phyloP scores from a whole-genome alignment of 2,113 vertebrate species.

The Sinocyclocheilus anshuiensis region DNA sequence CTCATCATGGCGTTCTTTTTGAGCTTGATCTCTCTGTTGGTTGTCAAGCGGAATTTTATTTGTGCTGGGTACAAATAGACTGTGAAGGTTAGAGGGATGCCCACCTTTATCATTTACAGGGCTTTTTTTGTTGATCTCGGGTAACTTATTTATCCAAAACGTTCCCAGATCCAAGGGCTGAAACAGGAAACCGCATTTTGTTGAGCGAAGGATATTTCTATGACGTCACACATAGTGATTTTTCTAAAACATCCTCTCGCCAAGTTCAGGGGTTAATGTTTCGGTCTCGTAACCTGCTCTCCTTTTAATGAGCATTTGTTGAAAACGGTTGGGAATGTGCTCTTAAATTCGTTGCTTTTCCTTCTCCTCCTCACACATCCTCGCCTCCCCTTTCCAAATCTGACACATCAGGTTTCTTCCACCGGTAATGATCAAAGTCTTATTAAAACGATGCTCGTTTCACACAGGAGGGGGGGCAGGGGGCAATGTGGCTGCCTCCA shows the following conservation, averaged over 20 bases:
- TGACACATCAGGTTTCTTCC: slow-evolving; percentile 49
- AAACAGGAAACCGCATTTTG: slow-evolving; percentile 1
- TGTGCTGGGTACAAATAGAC: slow-evolving; percentile 27
- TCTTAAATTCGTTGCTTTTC: background rate
- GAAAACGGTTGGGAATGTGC: background rate
- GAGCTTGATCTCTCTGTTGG: slow-evolving; percentile 33
- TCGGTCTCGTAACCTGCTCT: background rate
- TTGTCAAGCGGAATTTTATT: slow-evolving; percentile 38
- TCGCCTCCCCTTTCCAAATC: slow-evolving; percentile 20
- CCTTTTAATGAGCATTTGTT: slow-evolving; percentile 10
- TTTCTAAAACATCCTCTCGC: slow-evolving; percentile 11
- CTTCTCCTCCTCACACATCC: slow-evolving; percentile 11
- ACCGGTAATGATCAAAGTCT: slow-evolving; percentile 58
- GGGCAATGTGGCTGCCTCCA: slow-evolving; percentile 40
- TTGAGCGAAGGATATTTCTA: background rate
- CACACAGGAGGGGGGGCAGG: slow-evolving; percentile 43
- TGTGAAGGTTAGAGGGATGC: slow-evolving; percentile 22
- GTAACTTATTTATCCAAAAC: background rate
- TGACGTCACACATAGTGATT: background rate
- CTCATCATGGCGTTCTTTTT: background rate
- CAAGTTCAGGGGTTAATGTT: slow-evolving; percentile 8
- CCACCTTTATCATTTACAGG: background rate
- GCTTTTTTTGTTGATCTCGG: background rate
- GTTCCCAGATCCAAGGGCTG: background rate
- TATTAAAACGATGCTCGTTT: slow-evolving; percentile 48